Evolutionary conservation across 2,113 vertebrate species (phyloP), one percentile per base, ranked within the genome.

Genomic region (Coryphaenoides rupestris): DNA sequence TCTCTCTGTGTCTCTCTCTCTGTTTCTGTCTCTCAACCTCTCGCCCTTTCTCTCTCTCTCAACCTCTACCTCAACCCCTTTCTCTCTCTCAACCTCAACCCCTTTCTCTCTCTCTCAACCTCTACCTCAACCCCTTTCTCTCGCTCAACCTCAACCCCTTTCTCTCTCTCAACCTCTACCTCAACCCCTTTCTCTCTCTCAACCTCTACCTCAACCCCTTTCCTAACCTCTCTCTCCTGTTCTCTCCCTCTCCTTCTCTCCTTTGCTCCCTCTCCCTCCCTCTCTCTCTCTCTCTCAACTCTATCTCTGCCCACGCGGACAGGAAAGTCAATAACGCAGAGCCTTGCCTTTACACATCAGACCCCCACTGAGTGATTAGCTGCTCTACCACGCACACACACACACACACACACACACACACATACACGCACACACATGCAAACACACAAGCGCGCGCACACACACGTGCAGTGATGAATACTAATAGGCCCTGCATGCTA

Each of bases 301-400:
- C 19, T 21, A 4, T 54, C 23, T 63, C 73, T 76, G 66, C 80
- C 80, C 79, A 85, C 81, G 61, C 84, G 82, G 76, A 82, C 81
- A 79, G 81, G 78, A 73, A 75, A 86, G 83, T 88, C 87, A 83
- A 80, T 88, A 83, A 86, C 65, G 40, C 73, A 53, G 63, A 80
- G 87, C 78, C 70, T 83, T 81, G 78, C 82, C 73, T 81, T 85
- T 84, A 69, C 81, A 81, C 79, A 86, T 84, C 81, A 83, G 79
- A 83, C 78, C 81, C 84, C 82, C 58, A 79, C 85, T 80, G 85
- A 85, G 87, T 88, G 85, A 87, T 86, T 86, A 84, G 83, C 80
- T 78, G 71, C 58, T 75, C 81, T 65, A 72, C 52, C 65, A 61
- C 66, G 53, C 57, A 60, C 57, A 60, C 49, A 74, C 63, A 63